Evolutionary conservation across 2,888 invertebrate species (phyloP), one percentile per base, ranked within the genome.

Genomic region (Synanthedon formicaeformis): DNA sequence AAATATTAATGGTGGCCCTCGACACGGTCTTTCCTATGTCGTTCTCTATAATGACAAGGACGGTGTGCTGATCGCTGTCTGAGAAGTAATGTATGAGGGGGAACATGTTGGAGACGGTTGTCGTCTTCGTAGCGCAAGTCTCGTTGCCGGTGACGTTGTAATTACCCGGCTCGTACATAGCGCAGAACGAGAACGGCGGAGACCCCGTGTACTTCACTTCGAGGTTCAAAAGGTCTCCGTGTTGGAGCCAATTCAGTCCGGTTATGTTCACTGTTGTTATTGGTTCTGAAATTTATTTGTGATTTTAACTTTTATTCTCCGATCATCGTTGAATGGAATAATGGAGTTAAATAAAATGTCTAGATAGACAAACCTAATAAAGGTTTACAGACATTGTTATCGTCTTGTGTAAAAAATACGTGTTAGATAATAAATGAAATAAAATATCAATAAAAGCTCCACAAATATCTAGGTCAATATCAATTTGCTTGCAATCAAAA

Each of bases 181-280:
- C 86, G 67, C 96, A 96, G 70, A 93, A 93, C 50, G 89, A 66
- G 65, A 93, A 93, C 0, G 93, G 93, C 0, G 90, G 88, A 0
- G 95, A 92, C 0, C 96, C 96, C 34, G 90, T 88, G 65, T 95
- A 96, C 45, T 90, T 90, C 3, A 94, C 90, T 58, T 90, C 87
- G 8, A 96, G 74, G 53, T 91, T 89, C 27, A 96, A 76, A 50
- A 95, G 81, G 53, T 95, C 94, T 40, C 95, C 95, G 56, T 93
- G 94, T 63, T 94, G 91, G 40, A 96, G 83, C 95, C 96, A 96
- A 66, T 93, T 93, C 54, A 91, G 90, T 0, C 96, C 96, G 3
- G 88, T 90, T 1, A 94, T 90, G 51, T 90, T 91, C 8, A 96
- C 85, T 55, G 91, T 90, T 2, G 89, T 75, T 60, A 96, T 89